Evolutionary conservation across 2,888 invertebrate species (phyloP), one percentile per base, ranked within the genome.

Genomic region (Drosophila subsilvestris): DNA sequence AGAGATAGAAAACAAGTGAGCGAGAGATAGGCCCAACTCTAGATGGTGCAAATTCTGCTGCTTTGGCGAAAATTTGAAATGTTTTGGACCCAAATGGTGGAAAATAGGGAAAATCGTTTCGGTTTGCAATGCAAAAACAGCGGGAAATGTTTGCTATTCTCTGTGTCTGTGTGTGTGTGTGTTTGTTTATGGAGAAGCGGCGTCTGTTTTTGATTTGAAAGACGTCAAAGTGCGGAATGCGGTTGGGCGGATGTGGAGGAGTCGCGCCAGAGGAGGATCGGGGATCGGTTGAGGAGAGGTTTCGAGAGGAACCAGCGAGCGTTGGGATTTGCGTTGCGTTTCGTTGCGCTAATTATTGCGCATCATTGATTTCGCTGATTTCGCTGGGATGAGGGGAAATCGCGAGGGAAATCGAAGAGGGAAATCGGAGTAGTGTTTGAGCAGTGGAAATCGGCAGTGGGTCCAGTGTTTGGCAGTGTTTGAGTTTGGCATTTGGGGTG

Each of bases 151-250:
- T 65, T 69, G 51, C 45, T 57, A 56, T 51, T 4, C 25, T 25
- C 49, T 51, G 29, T 10, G 32, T 9, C 9, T 8, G 27, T 25
- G 25, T 6, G 25, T 6, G 25, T 50, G 18, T 12, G 17, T 18
- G 12, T 32, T 18, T 51, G 37, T 51, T 37, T 14, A 2, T 5
- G 32, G 5, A 6, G 9, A 17, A 18, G 51, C 18, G 51, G 80
- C 86, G 68, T 88, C 87, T 83, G 83, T 75, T 88, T 83, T 70
- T 80, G 89, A 83, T 88, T 80, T 78, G 82, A 84, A 78, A 78
- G 81, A 88, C 75, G 81, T 75, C 87, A 86, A 86, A 88, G 84
- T 74, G 78, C 71, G 74, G 37, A 37, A 37, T 37, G 37, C n/a
- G 37, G 37, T 37, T 37, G 37, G 37, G 37, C 37, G 37, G 37